Evolutionary conservation across 1,140 invertebrate genomes (phyloP).

Genomic region (Drosophila arawakana): DNA sequence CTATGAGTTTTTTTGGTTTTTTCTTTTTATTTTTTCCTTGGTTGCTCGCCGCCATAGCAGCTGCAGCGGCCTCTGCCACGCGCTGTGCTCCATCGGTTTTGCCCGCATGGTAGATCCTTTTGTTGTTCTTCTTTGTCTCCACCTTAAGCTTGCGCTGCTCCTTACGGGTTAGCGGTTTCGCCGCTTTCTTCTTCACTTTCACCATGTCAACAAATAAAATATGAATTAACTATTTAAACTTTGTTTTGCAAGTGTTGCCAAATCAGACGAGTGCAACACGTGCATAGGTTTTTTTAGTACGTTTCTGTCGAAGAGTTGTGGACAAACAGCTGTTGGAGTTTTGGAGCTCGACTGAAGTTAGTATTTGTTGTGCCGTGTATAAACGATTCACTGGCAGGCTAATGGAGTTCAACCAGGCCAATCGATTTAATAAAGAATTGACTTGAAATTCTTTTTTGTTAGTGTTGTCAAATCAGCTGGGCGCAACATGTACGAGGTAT

Average conservation of each 20-base stretch:
- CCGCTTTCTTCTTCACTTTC: slow-evolving; percentile 56
- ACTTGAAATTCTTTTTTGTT: slow-evolving; percentile 26
- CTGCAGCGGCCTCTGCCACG: slow-evolving; percentile 59
- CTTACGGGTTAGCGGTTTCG: slow-evolving; percentile 85
- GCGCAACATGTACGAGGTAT: slow-evolving; percentile 28
- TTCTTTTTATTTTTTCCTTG: slow-evolving; percentile 46
- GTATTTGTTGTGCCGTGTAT: slow-evolving; percentile 21
- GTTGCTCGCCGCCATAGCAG: slow-evolving; percentile 33
- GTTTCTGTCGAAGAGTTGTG: slow-evolving; percentile 14
- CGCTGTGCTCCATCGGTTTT: slow-evolving; percentile 69
- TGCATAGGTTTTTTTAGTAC: slow-evolving; percentile 37
- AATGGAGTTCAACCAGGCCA: slow-evolving; percentile 67
- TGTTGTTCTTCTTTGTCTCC: slow-evolving; percentile 86
- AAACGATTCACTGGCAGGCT: slow-evolving; percentile 84
- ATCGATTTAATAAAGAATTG: slow-evolving; percentile 6
- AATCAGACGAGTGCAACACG: slow-evolving; percentile 49
- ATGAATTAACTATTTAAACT: slow-evolving; percentile 17
- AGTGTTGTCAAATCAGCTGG: slow-evolving; percentile 54
- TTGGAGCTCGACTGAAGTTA: slow-evolving; percentile 25
- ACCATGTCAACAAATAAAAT: slow-evolving; percentile 51
- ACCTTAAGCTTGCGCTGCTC: slow-evolving; percentile 87
- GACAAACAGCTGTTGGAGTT: slow-evolving; percentile 9
- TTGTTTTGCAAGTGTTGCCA: slow-evolving; percentile 31
- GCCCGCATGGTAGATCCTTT: slow-evolving; percentile 71
- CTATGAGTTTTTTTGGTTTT: slow-evolving; percentile 39